Conservation (phyloP, 2,888 invertebrate genomes). For the Trissolcus japonicus region DNA sequence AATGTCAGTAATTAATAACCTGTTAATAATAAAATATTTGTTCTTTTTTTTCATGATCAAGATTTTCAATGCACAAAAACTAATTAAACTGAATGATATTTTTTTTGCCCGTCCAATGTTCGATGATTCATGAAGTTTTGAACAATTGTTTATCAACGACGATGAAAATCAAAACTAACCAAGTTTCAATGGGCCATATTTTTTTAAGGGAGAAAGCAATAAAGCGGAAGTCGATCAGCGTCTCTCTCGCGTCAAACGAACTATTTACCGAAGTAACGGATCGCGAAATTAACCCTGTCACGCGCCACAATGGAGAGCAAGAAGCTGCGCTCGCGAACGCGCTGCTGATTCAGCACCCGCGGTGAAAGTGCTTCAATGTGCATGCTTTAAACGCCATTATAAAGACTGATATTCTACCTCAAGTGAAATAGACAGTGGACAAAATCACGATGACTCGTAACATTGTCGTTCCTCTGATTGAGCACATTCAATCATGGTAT, state of each 20-base stretch:
- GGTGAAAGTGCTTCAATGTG: slow-evolving; percentile 42
- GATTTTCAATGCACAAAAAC: too few relatives aligned
- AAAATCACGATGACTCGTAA: slow-evolving; percentile 21
- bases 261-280: slow-evolving; percentile 44
- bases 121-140: too few relatives aligned
- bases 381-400: slow-evolving; percentile 30
- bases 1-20: too few relatives aligned
- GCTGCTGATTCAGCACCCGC: slow-evolving; percentile 36
- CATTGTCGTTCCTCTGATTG: slow-evolving; percentile 4
- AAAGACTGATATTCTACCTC: slow-evolving; percentile 13
- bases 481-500: not conserved
- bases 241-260: slow-evolving; percentile 19
- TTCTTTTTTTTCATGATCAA: too few relatives aligned
- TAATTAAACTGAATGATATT: too few relatives aligned
- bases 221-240: slow-evolving; percentile 25
- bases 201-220: slow-evolving; percentile 39
- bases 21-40: too few relatives aligned
- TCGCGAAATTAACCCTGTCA: slow-evolving; percentile 43
- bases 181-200: not conserved
- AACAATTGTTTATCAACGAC: too few relatives aligned
- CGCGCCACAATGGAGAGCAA: slow-evolving; percentile 35
- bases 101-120: too few relatives aligned
- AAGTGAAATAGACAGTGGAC: slow-evolving; percentile 34
- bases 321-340: slow-evolving; percentile 31
- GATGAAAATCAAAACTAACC: too few relatives aligned